A percentile compares a stretch with the other conserved stretches of the same genome.
These are phyloP conservation scores for Lordiphosa stackelbergi DNA, from an alignment of 1,140 invertebrate genomes.

Conservation along the genomic window DNA sequence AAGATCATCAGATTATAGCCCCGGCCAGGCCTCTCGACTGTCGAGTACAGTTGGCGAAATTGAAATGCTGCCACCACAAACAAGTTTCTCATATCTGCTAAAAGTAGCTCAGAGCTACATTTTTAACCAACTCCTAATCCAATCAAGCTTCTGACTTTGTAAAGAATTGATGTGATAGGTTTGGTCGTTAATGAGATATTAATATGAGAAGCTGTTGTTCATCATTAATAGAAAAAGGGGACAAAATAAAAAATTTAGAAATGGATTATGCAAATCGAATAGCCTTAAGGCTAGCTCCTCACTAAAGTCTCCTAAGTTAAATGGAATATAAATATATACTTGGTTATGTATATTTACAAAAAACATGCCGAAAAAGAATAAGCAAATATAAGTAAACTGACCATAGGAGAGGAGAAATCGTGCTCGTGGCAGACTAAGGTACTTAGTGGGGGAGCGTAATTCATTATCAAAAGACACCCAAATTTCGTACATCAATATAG, in stretches of 20 bases:
- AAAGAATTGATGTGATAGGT: slow-evolving; percentile 29
- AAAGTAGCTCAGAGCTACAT: slow-evolving; percentile 18
- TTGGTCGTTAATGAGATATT: slow-evolving; percentile 39
- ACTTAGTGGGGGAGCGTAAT: too few relatives aligned
- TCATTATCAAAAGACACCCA: too few relatives aligned
- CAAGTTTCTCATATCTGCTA: slow-evolving; percentile 25
- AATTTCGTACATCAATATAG: too few relatives aligned
- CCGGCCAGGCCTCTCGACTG: slow-evolving; percentile 1
- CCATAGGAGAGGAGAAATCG: too few relatives aligned
- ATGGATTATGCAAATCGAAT: slow-evolving; percentile 49
- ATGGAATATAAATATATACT: too few relatives aligned
- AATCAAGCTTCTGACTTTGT: slow-evolving; percentile 26
- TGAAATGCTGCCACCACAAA: slow-evolving; percentile 32
- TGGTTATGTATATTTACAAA: too few relatives aligned
- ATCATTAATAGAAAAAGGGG: slow-evolving; percentile 26
- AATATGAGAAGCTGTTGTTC: slow-evolving; percentile 17
- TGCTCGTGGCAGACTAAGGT: too few relatives aligned
- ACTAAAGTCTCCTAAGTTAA: not conserved
- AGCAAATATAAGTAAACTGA: too few relatives aligned
- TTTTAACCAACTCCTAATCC: slow-evolving; percentile 9
- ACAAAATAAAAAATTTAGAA: slow-evolving; percentile 27
- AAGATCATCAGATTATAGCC: slow-evolving; percentile 55
- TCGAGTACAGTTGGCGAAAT: slow-evolving; percentile 39
- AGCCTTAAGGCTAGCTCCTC: slow-evolving; percentile 8
- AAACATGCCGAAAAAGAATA: too few relatives aligned